Percentiles rank a stretch among this genome's conserved stretches.
phyloP scores from a whole-genome alignment of 2,888 invertebrate genomes.

The Agrochola macilenta region DNA sequence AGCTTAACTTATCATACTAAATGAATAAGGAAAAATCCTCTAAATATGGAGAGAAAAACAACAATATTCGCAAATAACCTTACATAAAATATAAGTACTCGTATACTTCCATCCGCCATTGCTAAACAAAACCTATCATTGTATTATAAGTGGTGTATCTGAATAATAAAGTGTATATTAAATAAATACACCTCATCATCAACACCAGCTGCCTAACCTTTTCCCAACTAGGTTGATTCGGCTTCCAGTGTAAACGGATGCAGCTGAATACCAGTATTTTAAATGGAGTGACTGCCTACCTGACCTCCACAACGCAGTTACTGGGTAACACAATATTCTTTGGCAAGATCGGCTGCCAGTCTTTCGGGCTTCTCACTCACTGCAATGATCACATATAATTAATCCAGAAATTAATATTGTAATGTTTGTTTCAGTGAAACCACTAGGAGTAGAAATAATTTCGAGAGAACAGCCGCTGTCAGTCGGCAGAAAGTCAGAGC shows the following conservation, averaged over 20 bases:
- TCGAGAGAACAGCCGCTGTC: constrained; percentile 96
- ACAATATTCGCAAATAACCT: neutral
- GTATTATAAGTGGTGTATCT: too few relatives aligned
- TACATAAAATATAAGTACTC: neutral
- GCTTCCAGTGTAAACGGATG: too few relatives aligned
- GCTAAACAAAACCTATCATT: neutral
- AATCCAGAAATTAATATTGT: neutral
- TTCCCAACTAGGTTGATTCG: neutral
- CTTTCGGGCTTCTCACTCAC: too few relatives aligned
- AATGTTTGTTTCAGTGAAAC: constrained; percentile 92
- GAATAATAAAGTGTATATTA: neutral
- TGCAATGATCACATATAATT: too few relatives aligned
- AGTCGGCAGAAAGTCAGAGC: constrained; percentile 95
- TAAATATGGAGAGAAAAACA: neutral
- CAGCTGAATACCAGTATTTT: too few relatives aligned
- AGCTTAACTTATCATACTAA: constrained; percentile 13
- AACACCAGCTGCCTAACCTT: too few relatives aligned
- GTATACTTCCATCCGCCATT: neutral
- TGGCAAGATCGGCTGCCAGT: too few relatives aligned
- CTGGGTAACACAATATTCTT: neutral
- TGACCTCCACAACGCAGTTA: neutral
- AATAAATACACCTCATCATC: neutral
- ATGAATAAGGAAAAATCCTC: neutral
- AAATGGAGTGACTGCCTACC: neutral
- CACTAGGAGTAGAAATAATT: constrained; percentile 94